Evolutionary conservation across 2,797 vertebrate species (phyloP).

Genomic region (Labeo calbasu): DNA sequence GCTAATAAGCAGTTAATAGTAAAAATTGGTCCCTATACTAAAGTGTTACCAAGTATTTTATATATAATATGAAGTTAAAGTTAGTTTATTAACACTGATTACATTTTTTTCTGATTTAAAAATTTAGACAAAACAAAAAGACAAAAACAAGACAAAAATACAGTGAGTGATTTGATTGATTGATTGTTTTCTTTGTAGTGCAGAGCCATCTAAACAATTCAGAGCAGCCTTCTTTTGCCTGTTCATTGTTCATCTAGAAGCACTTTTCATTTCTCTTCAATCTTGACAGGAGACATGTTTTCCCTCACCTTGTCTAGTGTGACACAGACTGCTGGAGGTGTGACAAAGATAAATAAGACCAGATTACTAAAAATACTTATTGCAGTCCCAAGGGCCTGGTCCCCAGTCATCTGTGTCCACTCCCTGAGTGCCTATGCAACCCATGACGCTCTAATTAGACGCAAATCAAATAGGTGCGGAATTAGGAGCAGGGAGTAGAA

Average conservation of each 20-base stretch:
- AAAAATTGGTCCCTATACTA: no score
- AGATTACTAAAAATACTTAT: constrained; percentile 61
- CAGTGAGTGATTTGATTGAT: background rate
- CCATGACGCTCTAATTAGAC: constrained; percentile 71
- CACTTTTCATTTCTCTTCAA: constrained; percentile 30
- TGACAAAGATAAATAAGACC: constrained; percentile 72
- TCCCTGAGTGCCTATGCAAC: constrained; percentile 64
- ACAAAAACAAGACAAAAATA: background rate
- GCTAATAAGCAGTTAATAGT: no score
- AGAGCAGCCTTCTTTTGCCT: background rate
- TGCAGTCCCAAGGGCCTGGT: constrained; percentile 58
- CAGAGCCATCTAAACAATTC: background rate
- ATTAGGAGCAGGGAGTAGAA: constrained; percentile 57
- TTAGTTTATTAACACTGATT: background rate
- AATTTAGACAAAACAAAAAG: background rate
- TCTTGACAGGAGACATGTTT: constrained; percentile 62
- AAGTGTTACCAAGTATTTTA: no score
- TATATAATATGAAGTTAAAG: no score
- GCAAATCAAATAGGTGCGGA: constrained; percentile 67
- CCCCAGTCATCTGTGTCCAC: constrained; percentile 68
- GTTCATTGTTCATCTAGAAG: constrained; percentile 28
- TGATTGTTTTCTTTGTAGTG: background rate
- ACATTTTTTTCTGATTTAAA: background rate
- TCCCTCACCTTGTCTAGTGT: constrained; percentile 42
- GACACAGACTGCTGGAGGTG: constrained; percentile 58